A percentile compares a stretch with the other conserved stretches of the same genome.
These are phyloP conservation scores for Aporophyla lueneburgensis DNA, from an alignment of 2,888 invertebrate species.

Conservation along the genomic window DNA sequence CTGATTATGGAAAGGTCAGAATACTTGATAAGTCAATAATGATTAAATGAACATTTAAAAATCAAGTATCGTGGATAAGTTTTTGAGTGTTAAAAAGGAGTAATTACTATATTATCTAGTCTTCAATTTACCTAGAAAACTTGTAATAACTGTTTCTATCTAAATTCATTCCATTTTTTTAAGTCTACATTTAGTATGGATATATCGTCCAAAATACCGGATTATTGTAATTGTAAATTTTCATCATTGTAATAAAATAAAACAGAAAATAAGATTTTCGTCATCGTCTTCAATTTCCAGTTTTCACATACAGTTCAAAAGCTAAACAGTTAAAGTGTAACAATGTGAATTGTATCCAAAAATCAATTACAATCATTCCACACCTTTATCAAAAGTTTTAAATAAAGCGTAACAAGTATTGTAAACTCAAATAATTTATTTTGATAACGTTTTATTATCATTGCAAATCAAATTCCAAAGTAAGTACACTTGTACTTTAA, in stretches of 20 bases:
- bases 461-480: conserved; percentile 1
- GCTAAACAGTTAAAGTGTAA: not conserved
- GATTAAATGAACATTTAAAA: conserved; percentile 15
- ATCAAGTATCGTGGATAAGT: conserved; percentile 17
- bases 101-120: not conserved
- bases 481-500: conserved; percentile 18
- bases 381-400: conserved; percentile 1
- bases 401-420: not conserved
- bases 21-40: conserved; percentile 40
- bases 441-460: conserved; percentile 20
- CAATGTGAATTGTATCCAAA: not conserved
- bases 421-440: not conserved
- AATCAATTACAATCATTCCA: conserved; percentile 28
- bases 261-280: no score
- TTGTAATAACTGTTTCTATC: not conserved
- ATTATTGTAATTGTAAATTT: not conserved
- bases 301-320: not conserved
- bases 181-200: not conserved
- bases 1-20: conserved; percentile 63
- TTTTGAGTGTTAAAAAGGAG: conserved; percentile 5
- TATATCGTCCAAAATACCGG: not conserved
- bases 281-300: not conserved
- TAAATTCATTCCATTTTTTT: not conserved
- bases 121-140: no score
- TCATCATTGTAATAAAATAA: not conserved